Conservation (phyloP, 2,797 vertebrate genomes). For the Lagorchestes hirsutus region DNA sequence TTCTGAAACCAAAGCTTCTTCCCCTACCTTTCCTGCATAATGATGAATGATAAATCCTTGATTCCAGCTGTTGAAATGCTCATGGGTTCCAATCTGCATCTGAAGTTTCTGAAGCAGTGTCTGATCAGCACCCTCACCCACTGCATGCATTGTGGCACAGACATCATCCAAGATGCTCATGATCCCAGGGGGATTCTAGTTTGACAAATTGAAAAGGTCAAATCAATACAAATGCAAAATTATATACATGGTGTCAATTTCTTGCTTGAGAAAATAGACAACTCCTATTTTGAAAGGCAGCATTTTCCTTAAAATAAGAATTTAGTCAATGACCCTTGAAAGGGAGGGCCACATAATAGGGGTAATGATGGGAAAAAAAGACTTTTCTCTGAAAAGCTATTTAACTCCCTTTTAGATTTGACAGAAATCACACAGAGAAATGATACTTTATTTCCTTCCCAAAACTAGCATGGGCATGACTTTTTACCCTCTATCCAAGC, state of each 20-base stretch:
- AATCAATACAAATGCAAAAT: conserved; percentile 17
- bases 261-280: conserved; percentile 2
- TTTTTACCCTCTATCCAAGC: neutral
- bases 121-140: conserved; percentile 97
- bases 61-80: conserved; percentile 99
- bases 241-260: fast-evolving
- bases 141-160: conserved; percentile 98
- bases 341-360: neutral
- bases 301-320: conserved; percentile 23
- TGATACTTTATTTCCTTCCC: conserved; percentile 16
- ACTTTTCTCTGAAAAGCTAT: neutral
- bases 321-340: conserved; percentile 21
- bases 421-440: conserved; percentile 17
- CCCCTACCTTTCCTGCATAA: conserved; percentile 96
- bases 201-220: conserved; percentile 16
- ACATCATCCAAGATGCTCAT: conserved; percentile 98
- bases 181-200: conserved; percentile 96
- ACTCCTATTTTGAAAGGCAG: conserved; percentile 30
- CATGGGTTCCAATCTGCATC: conserved; percentile 95
- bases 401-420: conserved; percentile 17
- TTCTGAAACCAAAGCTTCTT: neutral
- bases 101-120: conserved; percentile 98
- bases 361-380: neutral
- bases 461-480: neutral
- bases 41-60: conserved; percentile 99